Evolutionary conservation across 2,113 vertebrate genomes (phyloP).

Genomic region (Ahaetulla prasina): DNA sequence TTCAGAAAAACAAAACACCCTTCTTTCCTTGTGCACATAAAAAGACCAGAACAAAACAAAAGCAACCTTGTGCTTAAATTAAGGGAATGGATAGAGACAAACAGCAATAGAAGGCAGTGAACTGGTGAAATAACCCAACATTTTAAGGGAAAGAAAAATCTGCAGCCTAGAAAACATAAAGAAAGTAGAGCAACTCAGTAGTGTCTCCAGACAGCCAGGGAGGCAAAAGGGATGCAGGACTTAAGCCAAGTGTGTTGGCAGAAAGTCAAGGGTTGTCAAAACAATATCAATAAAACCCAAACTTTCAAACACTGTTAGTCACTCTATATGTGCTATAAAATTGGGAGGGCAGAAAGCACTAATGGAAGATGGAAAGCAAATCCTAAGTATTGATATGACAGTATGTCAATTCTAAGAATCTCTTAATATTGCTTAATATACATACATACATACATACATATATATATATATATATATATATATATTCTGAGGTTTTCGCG

Average conservation of each 20-base stretch:
- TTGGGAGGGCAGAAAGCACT: neutral
- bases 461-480: no score
- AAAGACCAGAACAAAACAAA: neutral
- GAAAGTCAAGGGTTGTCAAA: conserved; percentile 54
- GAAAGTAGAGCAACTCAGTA: neutral
- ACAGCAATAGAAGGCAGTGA: conserved; percentile 29
- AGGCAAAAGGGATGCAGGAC: conserved; percentile 39
- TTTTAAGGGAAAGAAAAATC: neutral
- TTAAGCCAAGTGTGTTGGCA: conserved; percentile 52
- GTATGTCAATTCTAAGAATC: conserved; percentile 7
- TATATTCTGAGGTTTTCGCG: no score
- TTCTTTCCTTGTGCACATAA: no score
- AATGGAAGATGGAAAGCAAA: conserved; percentile 46
- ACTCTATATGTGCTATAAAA: conserved; percentile 26
- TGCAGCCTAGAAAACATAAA: neutral
- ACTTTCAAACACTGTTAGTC: conserved; percentile 51
- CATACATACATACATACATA: neutral
- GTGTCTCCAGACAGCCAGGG: conserved; percentile 27
- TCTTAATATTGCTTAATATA: neutral
- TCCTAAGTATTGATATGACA: conserved; percentile 24
- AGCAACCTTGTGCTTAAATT: neutral
- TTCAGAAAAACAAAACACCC: neutral
- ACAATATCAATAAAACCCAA: conserved; percentile 46
- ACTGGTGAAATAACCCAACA: neutral
- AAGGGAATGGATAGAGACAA: fast-evolving